Base-by-base conservation (phyloP, 2,113 vertebrate genomes). In the Pseudonaja textilis region DNA sequence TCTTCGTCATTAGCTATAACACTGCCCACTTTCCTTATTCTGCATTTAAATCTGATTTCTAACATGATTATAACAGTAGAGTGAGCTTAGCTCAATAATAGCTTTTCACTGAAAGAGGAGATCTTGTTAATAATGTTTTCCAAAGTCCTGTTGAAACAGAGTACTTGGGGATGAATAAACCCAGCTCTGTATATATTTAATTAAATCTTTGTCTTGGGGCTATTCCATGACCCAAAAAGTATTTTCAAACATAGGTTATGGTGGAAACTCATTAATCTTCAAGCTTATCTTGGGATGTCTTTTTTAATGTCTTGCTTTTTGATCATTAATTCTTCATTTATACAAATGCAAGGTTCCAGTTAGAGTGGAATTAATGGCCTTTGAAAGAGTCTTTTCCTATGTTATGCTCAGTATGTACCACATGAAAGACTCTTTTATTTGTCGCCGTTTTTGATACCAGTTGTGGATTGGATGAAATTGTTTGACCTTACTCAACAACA, bases 301-400 rank as follows among this genome's bases (percentile, higher is more conserved):
- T 96, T 94, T 16, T 54, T 92, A 96, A 95, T 96, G 90, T 94
- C 95, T 95, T 94, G 95, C 94, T 57, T 91, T 97, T 93, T 95
- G 94, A 97, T 95, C 94, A 95, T 95, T 97, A 95, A 96, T 96
- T 97, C 97, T 97, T 96, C 96, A 97, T 96, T 97, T 96, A 97
- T 92, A 97, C 91, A 96, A 96, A 29, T 94, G 0, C 96, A 92
- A 93, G 96, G 92, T 97, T 92, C 91, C 89, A 95, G 95, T 96
- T 97, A 94, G 87, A 96, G 95, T 96, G 96, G 96, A 97, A 96
- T 94, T 50, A 95, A 88, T 57, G n/a, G 95, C 93, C 91, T 93
- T 94, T 91, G 92, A 85, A 93, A 95, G 91, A 92, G 93, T 91
- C 93, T 93, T 87, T 20, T 93, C 95, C 93, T 8, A 81, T 93